Conservation (phyloP, 2,797 vertebrate species). For the Limosa lapponica region DNA sequence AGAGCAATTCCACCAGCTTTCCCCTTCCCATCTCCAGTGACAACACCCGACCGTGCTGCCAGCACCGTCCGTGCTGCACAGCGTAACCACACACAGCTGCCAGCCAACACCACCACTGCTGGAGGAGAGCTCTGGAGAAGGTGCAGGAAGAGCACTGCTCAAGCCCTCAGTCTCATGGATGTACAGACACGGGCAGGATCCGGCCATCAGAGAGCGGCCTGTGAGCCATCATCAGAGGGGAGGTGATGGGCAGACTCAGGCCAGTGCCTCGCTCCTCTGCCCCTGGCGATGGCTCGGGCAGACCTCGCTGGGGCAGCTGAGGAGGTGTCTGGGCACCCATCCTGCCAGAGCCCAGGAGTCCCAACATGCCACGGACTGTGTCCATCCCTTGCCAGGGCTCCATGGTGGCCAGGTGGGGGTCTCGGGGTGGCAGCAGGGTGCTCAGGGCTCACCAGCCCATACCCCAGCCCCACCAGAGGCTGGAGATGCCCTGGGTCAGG, state of each 20-base stretch:
- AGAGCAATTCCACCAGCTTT: neutral
- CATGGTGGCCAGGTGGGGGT: neutral
- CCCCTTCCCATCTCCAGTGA: neutral
- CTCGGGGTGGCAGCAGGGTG: neutral
- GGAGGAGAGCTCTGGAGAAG: neutral
- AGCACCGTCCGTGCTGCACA: accelerated
- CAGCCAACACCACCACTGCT: accelerated
- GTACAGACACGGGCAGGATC: neutral
- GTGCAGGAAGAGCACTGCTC: neutral
- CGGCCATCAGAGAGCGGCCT: accelerated
- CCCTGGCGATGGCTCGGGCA: accelerated
- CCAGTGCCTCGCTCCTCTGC: neutral
- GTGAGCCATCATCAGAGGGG: neutral
- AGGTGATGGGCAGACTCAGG: neutral
- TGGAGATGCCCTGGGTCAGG: neutral
- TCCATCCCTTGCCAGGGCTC: neutral
- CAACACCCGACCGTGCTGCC: accelerated
- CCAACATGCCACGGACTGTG: accelerated
- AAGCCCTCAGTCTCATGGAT: neutral
- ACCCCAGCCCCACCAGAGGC: neutral
- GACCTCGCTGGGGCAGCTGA: neutral
- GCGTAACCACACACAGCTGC: accelerated
- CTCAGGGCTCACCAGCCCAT: accelerated
- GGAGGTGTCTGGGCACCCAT: accelerated
- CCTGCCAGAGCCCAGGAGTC: neutral